phyloP scores from a whole-genome alignment of 2,113 vertebrate species.

The Chlamydotis undulata region DNA sequence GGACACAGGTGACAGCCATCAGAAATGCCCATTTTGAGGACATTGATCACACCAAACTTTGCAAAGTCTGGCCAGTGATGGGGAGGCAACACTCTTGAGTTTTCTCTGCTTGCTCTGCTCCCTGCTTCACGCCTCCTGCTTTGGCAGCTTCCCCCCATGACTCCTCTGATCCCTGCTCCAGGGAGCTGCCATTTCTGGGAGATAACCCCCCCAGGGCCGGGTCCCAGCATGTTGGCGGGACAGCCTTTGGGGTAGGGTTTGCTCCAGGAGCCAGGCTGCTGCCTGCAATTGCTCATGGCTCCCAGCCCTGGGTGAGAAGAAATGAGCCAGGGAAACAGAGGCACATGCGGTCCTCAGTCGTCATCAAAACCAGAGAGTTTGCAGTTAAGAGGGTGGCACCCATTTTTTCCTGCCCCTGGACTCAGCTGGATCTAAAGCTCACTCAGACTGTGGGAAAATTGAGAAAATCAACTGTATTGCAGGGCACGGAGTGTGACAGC shows the following conservation, averaged over 20 bases:
- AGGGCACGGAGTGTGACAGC: background rate
- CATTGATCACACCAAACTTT: background rate
- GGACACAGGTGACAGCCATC: background rate
- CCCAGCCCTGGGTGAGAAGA: background rate
- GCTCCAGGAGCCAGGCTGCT: background rate
- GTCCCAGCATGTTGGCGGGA: background rate
- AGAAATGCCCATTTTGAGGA: background rate
- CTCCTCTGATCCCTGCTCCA: background rate
- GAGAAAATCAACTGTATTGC: background rate
- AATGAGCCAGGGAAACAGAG: background rate
- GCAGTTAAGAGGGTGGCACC: background rate
- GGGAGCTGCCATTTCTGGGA: background rate
- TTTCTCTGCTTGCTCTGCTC: background rate
- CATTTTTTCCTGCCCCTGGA: background rate
- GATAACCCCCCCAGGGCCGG: rapidly evolving
- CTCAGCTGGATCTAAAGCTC: background rate
- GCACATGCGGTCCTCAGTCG: rapidly evolving
- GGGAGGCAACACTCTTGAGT: background rate
- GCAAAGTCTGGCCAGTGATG: background rate
- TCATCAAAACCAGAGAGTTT: background rate
- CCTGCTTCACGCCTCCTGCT: background rate
- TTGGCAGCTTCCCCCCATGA: background rate
- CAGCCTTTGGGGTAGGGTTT: background rate
- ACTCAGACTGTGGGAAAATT: background rate
- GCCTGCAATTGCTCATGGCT: rapidly evolving